These are phyloP conservation scores for Julus scandinavius DNA, from an alignment of 2,888 invertebrate genomes.

Conservation along the genomic window DNA sequence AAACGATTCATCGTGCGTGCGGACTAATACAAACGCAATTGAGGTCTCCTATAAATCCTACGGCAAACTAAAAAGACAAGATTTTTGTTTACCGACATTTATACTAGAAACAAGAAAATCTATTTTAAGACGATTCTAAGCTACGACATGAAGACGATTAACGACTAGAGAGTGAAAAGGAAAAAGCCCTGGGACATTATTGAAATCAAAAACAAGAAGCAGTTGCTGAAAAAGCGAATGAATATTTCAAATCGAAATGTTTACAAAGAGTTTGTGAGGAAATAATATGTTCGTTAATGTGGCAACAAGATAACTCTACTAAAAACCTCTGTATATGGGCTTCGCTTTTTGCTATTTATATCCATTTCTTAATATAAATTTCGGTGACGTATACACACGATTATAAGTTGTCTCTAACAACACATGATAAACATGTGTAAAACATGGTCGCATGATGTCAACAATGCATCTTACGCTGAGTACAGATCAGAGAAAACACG, in stretches of 20 bases:
- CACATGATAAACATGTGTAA: too few relatives aligned
- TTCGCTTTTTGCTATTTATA: not conserved
- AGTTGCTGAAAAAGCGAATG: not conserved
- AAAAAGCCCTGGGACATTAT: not conserved
- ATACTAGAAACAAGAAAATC: not conserved
- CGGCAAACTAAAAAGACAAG: not conserved
- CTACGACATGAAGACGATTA: not conserved
- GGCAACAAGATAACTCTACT: not conserved
- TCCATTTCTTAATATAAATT: not conserved
- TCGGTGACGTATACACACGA: too few relatives aligned
- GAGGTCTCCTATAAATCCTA: slow-evolving; percentile 19
- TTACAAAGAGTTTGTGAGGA: not conserved
- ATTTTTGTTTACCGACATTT: slow-evolving; percentile 1
- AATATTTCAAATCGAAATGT: not conserved
- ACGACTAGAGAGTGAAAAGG: not conserved
- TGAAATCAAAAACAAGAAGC: not conserved
- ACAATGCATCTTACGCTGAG: too few relatives aligned
- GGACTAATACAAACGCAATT: slow-evolving; percentile 20
- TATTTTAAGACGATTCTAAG: not conserved
- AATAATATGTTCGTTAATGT: not conserved
- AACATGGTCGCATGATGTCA: too few relatives aligned
- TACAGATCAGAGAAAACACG: too few relatives aligned
- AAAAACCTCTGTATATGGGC: not conserved
- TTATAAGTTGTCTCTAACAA: too few relatives aligned
- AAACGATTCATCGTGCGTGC: not conserved